phyloP scores from a whole-genome alignment of 2,113 vertebrate species.

The Notarius lentiginosus region DNA sequence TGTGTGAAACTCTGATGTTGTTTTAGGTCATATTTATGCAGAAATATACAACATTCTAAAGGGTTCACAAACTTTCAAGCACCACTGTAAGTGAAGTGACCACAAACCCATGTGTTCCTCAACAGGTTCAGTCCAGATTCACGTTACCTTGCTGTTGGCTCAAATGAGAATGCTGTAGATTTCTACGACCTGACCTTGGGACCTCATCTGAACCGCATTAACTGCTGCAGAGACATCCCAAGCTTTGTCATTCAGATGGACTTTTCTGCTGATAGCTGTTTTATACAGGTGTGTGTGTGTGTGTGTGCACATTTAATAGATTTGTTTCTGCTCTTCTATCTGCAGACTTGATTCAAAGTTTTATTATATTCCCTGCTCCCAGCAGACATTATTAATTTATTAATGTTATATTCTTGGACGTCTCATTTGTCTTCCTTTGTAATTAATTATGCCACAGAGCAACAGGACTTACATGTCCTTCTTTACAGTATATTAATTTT shows the following conservation, averaged over 20 bases:
- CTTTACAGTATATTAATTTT: background rate
- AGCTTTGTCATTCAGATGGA: slow-evolving; percentile 97
- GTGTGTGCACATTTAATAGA: background rate
- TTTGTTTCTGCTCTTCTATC: background rate
- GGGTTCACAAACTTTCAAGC: too few relatives aligned
- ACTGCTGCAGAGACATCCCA: slow-evolving; percentile 93
- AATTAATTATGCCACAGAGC: background rate
- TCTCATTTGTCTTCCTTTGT: background rate
- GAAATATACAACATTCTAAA: too few relatives aligned
- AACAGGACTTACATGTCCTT: background rate
- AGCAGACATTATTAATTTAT: background rate
- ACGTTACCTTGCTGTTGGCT: slow-evolving; percentile 89
- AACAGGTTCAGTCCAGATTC: slow-evolving; percentile 92
- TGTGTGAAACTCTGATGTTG: too few relatives aligned
- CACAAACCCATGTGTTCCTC: background rate
- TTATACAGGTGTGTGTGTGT: slow-evolving; percentile 80
- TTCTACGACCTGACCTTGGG: slow-evolving; percentile 93
- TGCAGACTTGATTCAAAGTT: background rate
- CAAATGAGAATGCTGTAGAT: slow-evolving; percentile 92
- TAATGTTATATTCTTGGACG: background rate
- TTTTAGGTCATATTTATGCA: too few relatives aligned
- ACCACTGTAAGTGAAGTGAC: background rate
- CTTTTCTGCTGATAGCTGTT: slow-evolving; percentile 89
- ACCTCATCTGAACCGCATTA: slow-evolving; percentile 88
- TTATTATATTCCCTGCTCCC: background rate